phyloP scores from a whole-genome alignment of 2,113 vertebrate genomes.

The Cynoglossus semilaevis region DNA sequence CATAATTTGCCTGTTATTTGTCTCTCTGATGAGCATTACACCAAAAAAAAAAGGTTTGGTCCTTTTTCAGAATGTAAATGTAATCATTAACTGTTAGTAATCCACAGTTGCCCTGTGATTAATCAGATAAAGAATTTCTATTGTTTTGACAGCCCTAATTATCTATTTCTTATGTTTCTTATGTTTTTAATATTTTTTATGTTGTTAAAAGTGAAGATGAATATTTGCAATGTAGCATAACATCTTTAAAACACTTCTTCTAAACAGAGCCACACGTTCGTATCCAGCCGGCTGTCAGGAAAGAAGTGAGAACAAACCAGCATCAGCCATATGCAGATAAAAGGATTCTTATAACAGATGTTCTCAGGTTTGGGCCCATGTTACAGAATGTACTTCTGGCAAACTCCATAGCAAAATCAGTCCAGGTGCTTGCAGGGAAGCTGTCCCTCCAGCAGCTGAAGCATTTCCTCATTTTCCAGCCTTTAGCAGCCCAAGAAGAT shows the following conservation, averaged over 20 bases:
- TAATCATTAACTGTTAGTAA: too few species aligned
- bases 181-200: too few species aligned
- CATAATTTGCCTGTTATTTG: too few species aligned
- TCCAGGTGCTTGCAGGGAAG: conserved; percentile 42
- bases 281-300: conserved; percentile 11
- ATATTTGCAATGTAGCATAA: neutral
- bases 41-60: too few species aligned
- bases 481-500: conserved; percentile 20
- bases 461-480: conserved; percentile 17
- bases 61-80: too few species aligned
- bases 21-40: too few species aligned
- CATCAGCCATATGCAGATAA: conserved; percentile 7
- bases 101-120: too few species aligned
- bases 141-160: too few species aligned
- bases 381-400: conserved; percentile 51
- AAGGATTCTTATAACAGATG: conserved; percentile 16
- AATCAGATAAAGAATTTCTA: too few species aligned
- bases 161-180: too few species aligned
- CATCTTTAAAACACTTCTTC: neutral
- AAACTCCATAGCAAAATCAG: conserved; percentile 44
- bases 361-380: conserved; percentile 55
- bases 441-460: conserved; percentile 37
- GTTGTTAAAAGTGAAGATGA: too few species aligned
- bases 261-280: conserved; percentile 33
- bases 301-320: conserved; percentile 11